Base-by-base conservation (phyloP, 2,888 invertebrate genomes). In the Melitaea athalia region DNA sequence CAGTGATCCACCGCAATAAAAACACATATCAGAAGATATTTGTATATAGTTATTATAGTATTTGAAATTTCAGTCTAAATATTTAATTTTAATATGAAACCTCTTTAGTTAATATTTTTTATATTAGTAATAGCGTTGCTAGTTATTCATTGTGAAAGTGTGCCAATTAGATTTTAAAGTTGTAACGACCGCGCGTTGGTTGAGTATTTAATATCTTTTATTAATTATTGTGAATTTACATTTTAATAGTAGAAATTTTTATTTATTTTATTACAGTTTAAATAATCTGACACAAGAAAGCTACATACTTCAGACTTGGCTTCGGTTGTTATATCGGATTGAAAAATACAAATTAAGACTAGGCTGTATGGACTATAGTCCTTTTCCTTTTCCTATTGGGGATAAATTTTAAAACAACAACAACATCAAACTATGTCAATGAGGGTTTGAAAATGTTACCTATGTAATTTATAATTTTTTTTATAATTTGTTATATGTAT, bases 101-200 rank as follows among this genome's bases (percentile, higher is more conserved):
- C 82, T 87, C 85, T 81, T 88, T 89, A 88, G 85, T 84, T 86
- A 74, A 76, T 86, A 84, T 84, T 85, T 83, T 82, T 79, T 38
- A 79, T 82, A 82, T 84, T 86, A 85, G 87, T 67, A 80, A 85
- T 91, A 90, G 88, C 89, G 89, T 88, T 91, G 91, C 90, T 92
- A 92, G 92, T 89, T 86, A 89, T 81, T 90, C 86, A 85, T 88
- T 92, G 92, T 92, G 92, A 92, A 91, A 83, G 92, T 92, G 92
- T 92, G 92, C 92, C 92, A 92, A 92, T 91, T 92, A 92, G 89
- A 55, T 83, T 87, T 73, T 78, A 81, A 82, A 77, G 78, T 75
- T 80, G 82, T 82, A 78, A 79, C 76, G 76, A 78, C 78, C 73
- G 76, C 74, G 75, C 82, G 82, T 83, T 81, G 75, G 78, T 75